Evolutionary conservation across 2,888 invertebrate species (phyloP), one percentile per base, ranked within the genome.

Genomic region (Phorcus lineatus): DNA sequence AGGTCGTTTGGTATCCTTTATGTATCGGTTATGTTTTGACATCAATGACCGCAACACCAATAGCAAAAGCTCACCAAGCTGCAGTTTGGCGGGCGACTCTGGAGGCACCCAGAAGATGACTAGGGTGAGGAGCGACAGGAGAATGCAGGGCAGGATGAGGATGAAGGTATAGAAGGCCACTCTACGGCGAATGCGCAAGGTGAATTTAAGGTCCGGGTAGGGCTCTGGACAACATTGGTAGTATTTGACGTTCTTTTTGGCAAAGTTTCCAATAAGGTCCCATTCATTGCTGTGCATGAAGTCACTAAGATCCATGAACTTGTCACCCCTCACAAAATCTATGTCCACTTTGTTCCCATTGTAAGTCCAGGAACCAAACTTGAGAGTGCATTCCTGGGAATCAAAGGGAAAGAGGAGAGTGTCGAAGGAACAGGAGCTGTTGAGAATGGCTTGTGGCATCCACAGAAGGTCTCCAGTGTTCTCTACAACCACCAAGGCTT

Each of bases 91-190:
- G 7, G 92, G 91, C 17, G 92, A 91, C 82, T 93, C 93, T 11
- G 93, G 93, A 22, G 93, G 93, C 22, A 93, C 90, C 92, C 92
- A 93, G 87, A 93, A 93, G 70, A 92, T 90, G 19, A 92, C 92
- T 82, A 93, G 86, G 4, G 92, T 92, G 31, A 93, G 84, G 22
- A 90, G 86, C 16, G 92, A 92, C 62, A 93, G 87, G 19, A 93
- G 85, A 28, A 91, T 89, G 85, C 93, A 93, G 9, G 93, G 93
- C 54, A 93, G 85, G 66, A 93, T 90, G 77, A 93, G 87, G 62
- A 92, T 91, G 84, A 93, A 92, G 55, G 89, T 91, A 83, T 92
- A 92, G 83, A 91, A 92, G 19, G 90, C 89, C 40, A 90, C 89
- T 78, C 86, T 86, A 57, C 91, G 82, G 76, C 86, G 83, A n/a